Evolutionary conservation across 2,113 vertebrate species (phyloP).

Genomic region (Oncorhynchus masou): DNA sequence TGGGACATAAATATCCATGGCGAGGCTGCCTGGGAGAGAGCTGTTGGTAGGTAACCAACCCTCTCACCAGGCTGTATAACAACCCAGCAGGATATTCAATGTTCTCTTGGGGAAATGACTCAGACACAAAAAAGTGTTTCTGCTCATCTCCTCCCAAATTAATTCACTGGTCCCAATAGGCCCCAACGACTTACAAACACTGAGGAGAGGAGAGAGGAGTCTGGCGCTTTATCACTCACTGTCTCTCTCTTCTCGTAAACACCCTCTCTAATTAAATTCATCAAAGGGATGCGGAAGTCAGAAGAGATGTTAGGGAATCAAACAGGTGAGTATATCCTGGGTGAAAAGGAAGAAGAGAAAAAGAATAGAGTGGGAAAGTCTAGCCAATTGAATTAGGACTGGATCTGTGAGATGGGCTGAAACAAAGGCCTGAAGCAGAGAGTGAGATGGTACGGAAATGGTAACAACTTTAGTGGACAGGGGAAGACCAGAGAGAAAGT

Average conservation of each 20-base stretch:
- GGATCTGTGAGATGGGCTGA: conserved; percentile 41
- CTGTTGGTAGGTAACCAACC: conserved; percentile 31
- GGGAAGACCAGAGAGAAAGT: conserved; percentile 27
- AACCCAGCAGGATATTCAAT: not conserved
- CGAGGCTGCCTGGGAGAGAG: not conserved
- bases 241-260: no score
- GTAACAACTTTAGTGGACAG: conserved; percentile 64
- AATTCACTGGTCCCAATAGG: conserved; percentile 9
- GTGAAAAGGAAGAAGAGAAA: not conserved
- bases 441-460: conserved; percentile 54
- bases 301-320: not conserved
- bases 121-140: not conserved
- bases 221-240: not conserved
- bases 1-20: no score
- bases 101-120: conserved; percentile 17
- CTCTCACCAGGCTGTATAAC: not conserved
- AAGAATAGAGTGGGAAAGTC: conserved; percentile 45
- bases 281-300: not conserved
- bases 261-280: not conserved
- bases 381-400: conserved; percentile 69
- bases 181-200: not conserved
- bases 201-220: not conserved
- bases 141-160: conserved; percentile 11
- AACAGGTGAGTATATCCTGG: conserved; percentile 13
- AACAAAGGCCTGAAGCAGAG: conserved; percentile 15